A percentile compares a stretch with the other conserved stretches of the same genome.
These are phyloP conservation scores for Tuberolachnus salignus DNA, from an alignment of 2,888 invertebrate species.

Conservation along the genomic window DNA sequence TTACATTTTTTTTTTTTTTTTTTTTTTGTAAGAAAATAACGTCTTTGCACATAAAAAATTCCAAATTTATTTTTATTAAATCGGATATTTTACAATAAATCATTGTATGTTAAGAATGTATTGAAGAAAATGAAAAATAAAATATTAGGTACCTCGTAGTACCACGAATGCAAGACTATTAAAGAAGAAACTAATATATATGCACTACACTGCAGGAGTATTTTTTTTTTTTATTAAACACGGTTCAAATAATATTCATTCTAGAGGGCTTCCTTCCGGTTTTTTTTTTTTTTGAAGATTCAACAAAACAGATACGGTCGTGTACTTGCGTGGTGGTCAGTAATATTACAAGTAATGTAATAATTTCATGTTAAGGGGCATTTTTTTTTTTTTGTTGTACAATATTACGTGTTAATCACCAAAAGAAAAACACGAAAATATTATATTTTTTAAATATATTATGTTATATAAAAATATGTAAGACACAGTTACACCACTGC, in stretches of 20 bases:
- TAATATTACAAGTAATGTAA: not conserved
- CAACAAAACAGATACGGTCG: constrained; percentile 7
- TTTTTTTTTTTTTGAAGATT: constrained; percentile 39
- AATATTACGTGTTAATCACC: constrained; percentile 30
- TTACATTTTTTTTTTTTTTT: too few relatives aligned
- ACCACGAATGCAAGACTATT: too few relatives aligned
- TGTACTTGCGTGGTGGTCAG: constrained; percentile 23
- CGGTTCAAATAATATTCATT: not conserved
- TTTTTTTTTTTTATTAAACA: not conserved
- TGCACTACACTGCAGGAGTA: not conserved
- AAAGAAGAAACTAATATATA: not conserved
- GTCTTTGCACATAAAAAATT: too few relatives aligned
- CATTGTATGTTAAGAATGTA: too few relatives aligned
- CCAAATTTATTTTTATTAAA: too few relatives aligned
- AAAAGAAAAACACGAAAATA: constrained; percentile 2
- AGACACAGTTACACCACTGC: too few relatives aligned
- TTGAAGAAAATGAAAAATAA: too few relatives aligned
- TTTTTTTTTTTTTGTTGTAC: constrained; percentile 11
- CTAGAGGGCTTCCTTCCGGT: not conserved
- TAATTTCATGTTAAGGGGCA: not conserved
- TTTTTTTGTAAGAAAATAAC: too few relatives aligned
- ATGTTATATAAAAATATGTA: not conserved
- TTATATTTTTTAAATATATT: not conserved
- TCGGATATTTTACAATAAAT: too few relatives aligned
- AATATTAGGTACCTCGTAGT: too few relatives aligned